Evolutionary conservation across 1,140 invertebrate genomes (phyloP), one percentile per base, ranked within the genome.

Genomic region (Oncopeltus fasciatus): DNA sequence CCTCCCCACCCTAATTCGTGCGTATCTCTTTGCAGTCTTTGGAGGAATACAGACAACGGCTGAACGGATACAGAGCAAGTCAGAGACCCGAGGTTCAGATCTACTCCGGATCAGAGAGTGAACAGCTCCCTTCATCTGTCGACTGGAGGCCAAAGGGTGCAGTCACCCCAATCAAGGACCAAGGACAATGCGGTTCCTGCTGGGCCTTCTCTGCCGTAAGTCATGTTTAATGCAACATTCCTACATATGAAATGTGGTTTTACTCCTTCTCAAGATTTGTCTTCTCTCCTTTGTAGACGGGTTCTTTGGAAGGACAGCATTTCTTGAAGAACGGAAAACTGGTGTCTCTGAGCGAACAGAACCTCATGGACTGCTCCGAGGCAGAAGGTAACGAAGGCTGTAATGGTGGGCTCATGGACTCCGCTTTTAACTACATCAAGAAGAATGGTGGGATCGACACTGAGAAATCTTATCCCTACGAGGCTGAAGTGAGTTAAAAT

Each of bases 311-410:
- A 79, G 95, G 90, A 18, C 95, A 98, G 74, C 87, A 95, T 73
- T 95, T 88, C 75, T 83, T 92, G 65, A 84, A 88, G 72, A 84
- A 80, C 27, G 88, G 88, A 49, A 80, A 83, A 65, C 78, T 99
- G 12, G 81, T 95, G 2, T 94, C 92, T 2, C 80, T 99, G 0
- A 95, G 92, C 66, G 96, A 99, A 77, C 95, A 99, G n/a, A n/a
- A n/a, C n/a, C n/a, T n/a, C n/a, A n/a, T n/a, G n/a, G n/a, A n/a
- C n/a, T n/a, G n/a, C n/a, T 95, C 92, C 1, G 69, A 70, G 0
- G 81, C 81, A 62, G 94, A 88, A 70, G 94, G 93, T 14, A 98
- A 99, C 76, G 83, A 94, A 72, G 96, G 95, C 46, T 99, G 95
- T 75, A 84, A 91, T 67, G 95, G 95, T 68, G 95, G 95, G 61